Conservation (phyloP, 2,797 vertebrate species). For the Sebastes aleutianus region DNA sequence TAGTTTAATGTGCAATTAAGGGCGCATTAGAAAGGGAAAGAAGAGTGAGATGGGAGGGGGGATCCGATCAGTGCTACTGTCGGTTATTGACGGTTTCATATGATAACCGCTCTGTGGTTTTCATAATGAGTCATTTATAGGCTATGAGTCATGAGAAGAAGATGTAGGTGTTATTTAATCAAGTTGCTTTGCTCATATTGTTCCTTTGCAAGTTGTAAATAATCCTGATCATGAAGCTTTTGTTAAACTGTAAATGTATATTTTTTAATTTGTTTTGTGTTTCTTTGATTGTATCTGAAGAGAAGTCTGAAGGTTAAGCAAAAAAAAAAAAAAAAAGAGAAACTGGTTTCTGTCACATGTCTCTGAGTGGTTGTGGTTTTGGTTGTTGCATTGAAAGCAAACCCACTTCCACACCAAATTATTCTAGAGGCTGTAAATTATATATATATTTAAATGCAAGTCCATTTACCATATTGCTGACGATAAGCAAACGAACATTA, state of each 20-base stretch:
- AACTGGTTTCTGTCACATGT: background rate
- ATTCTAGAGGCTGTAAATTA: too few relatives aligned
- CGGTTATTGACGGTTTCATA: background rate
- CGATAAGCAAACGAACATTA: too few relatives aligned
- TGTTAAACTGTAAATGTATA: background rate
- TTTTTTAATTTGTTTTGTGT: background rate
- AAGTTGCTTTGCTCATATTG: background rate
- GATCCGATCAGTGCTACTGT: background rate
- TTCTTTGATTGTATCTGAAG: background rate
- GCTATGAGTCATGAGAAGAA: background rate
- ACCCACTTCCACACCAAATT: background rate
- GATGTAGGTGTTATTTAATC: background rate
- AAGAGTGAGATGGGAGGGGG: background rate
- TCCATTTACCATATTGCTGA: background rate
- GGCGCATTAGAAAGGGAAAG: background rate
- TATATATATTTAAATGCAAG: background rate
- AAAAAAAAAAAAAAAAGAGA: background rate
- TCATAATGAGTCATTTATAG: background rate
- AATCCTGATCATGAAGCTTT: background rate
- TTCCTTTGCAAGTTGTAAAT: background rate
- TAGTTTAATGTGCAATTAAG: background rate
- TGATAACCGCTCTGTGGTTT: background rate
- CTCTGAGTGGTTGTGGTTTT: background rate
- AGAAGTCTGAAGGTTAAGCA: background rate
- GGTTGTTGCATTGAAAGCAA: background rate